Conservation (phyloP, 2,797 vertebrate species). For the Furcifer pardalis region DNA sequence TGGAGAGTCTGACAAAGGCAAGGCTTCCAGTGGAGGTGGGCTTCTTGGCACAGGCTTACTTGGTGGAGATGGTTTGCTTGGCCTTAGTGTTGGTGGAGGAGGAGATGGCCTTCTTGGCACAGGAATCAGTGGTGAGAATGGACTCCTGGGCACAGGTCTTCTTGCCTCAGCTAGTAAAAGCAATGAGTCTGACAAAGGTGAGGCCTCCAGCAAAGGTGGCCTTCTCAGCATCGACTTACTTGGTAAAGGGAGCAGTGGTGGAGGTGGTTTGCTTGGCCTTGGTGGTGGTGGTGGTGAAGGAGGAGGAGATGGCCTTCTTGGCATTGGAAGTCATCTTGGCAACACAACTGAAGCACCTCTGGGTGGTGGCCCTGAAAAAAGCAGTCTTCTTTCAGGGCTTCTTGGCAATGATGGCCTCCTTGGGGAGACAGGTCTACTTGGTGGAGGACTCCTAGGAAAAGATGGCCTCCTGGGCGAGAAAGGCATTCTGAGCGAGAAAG, state of each 20-base stretch:
- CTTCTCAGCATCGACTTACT: neutral
- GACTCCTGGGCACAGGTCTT: neutral
- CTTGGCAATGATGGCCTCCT: neutral
- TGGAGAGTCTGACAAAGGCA: neutral
- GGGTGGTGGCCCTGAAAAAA: neutral
- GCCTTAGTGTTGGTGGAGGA: neutral
- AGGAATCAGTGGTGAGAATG: neutral
- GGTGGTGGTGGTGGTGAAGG: too few species aligned
- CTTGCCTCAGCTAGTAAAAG: neutral
- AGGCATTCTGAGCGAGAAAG: slow-evolving; percentile 10
- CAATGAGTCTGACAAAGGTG: neutral
- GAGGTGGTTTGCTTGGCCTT: neutral
- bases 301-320: neutral
- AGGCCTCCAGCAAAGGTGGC: neutral
- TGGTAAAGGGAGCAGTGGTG: slow-evolving; percentile 31
- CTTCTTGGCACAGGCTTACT: neutral
- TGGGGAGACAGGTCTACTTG: neutral
- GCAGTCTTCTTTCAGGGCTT: neutral
- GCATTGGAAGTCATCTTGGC: neutral
- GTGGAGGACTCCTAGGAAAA: too few species aligned
- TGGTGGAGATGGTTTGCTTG: neutral
- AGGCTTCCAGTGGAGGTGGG: neutral
- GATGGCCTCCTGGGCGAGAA: neutral
- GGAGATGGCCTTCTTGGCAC: neutral
- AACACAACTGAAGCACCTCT: neutral